Conservation (phyloP, 2,797 vertebrate genomes). For the Nothura maculosa region DNA sequence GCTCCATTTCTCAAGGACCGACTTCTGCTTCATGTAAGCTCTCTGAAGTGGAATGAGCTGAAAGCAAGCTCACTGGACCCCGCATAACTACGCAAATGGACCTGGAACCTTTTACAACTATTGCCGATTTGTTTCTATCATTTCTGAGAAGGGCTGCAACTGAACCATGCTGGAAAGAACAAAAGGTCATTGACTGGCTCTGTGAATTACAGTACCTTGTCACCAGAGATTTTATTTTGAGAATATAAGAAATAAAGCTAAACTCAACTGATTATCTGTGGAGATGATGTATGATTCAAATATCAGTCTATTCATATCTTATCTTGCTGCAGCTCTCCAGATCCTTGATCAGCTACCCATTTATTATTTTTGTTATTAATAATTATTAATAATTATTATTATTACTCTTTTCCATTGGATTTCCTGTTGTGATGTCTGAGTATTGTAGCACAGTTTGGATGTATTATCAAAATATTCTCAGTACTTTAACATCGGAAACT, state of each 20-base stretch:
- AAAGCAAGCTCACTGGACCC: slow-evolving; percentile 54
- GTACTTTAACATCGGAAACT: background rate
- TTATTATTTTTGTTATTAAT: background rate
- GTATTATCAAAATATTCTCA: background rate
- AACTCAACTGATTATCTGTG: background rate
- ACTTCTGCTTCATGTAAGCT: slow-evolving; percentile 29
- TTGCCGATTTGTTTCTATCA: slow-evolving; percentile 51
- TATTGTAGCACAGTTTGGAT: background rate
- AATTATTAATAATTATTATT: background rate
- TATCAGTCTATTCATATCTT: background rate
- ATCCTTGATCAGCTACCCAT: background rate
- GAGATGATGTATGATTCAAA: background rate
- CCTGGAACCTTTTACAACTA: slow-evolving; percentile 56
- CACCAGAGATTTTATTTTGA: slow-evolving; percentile 22
- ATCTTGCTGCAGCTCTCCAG: background rate
- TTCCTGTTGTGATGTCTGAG: background rate
- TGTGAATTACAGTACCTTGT: slow-evolving; percentile 25
- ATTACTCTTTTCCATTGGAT: background rate
- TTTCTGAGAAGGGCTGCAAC: slow-evolving; percentile 40
- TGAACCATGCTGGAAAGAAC: slow-evolving; percentile 15
- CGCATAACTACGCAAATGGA: slow-evolving; percentile 37
- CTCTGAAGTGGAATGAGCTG: slow-evolving; percentile 56
- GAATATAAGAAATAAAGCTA: slow-evolving; percentile 44
- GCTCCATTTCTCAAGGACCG: slow-evolving; percentile 29
- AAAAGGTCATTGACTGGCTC: slow-evolving; percentile 7